phyloP scores from a whole-genome alignment of 2,888 invertebrate genomes.

The Criorhina ranunculi region DNA sequence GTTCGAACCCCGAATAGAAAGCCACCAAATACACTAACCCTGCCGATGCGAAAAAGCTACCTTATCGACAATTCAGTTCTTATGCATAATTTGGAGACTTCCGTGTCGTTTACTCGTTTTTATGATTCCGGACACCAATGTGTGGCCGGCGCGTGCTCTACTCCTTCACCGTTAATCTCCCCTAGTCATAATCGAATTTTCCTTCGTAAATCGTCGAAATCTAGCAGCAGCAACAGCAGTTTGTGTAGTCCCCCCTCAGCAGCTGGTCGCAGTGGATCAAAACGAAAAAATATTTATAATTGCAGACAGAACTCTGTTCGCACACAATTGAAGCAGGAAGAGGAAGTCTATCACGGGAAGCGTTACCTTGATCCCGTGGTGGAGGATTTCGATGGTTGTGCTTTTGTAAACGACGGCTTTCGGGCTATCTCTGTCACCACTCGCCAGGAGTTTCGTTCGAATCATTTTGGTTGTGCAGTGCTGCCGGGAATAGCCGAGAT shows the following conservation, averaged over 20 bases:
- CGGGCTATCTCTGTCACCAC: constrained; percentile 48
- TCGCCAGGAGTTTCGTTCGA: constrained; percentile 57
- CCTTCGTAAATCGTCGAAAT: constrained; percentile 35
- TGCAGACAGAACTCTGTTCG: constrained; percentile 56
- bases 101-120: constrained; percentile 52
- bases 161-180: not conserved
- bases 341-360: constrained; percentile 81
- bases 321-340: constrained; percentile 66
- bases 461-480: constrained; percentile 70
- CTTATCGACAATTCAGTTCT: constrained; percentile 73
- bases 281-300: constrained; percentile 51
- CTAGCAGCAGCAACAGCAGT: constrained; percentile 46
- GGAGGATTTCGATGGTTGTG: constrained; percentile 79
- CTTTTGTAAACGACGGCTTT: constrained; percentile 79
- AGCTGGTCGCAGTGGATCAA: constrained; percentile 59
- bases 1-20: constrained; percentile 76
- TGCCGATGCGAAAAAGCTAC: constrained; percentile 50
- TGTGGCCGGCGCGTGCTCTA: not conserved
- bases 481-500: constrained; percentile 78
- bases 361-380: constrained; percentile 81
- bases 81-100: constrained; percentile 72
- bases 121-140: constrained; percentile 31
- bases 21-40: constrained; percentile 75
- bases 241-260: constrained; percentile 42
- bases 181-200: constrained; percentile 45